Evolutionary conservation across 2,113 vertebrate genomes (phyloP), one percentile per base, ranked within the genome.

Genomic region (Poicephalus gulielmi): DNA sequence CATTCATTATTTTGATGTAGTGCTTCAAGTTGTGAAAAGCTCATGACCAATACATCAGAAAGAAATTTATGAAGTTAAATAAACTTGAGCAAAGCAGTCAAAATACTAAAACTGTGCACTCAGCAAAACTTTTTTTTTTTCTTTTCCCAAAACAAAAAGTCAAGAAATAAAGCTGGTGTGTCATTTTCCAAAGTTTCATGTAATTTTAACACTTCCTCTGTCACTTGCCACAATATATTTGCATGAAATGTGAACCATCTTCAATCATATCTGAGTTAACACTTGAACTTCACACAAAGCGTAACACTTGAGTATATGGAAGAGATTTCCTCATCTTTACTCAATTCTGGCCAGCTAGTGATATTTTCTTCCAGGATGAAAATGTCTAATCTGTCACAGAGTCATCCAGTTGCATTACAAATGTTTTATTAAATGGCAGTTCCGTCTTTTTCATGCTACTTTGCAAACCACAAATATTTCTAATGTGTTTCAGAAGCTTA

Each of bases 381-480:
- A 95, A 95, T 17, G 7, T 79, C 91, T 88, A n/a, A 95, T 87
- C 92, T 93, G 86, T 92, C 93, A 96, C 80, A 86, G 80, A 88
- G 37, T 95, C 88, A 87, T 96, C 66, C 94, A 90, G 79, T 79
- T 93, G 63, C 68, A 83, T 96, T 92, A 96, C 80, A 91, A 94
- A 97, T 96, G 95, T 70, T 73, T 95, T 96, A 95, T 94, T 96
- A 97, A 97, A 94, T 84, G 93, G 82, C 55, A 96, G 31, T 67
- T 86, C 78, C 95, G 77, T 88, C 90, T 94, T 92, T 64, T 88
- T 79, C 92, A 91, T 94, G 82, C 86, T 97, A 94, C 88, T 96
- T 94, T 90, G 88, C 78, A 95, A 95, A 95, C 96, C 95, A 92
- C 96, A 97, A 95, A 50, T 77, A 95, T 95, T 94, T 88, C 49